These are phyloP conservation scores for Teleogryllus oceanicus DNA, from an alignment of 2,888 invertebrate genomes.

Conservation along the genomic window DNA sequence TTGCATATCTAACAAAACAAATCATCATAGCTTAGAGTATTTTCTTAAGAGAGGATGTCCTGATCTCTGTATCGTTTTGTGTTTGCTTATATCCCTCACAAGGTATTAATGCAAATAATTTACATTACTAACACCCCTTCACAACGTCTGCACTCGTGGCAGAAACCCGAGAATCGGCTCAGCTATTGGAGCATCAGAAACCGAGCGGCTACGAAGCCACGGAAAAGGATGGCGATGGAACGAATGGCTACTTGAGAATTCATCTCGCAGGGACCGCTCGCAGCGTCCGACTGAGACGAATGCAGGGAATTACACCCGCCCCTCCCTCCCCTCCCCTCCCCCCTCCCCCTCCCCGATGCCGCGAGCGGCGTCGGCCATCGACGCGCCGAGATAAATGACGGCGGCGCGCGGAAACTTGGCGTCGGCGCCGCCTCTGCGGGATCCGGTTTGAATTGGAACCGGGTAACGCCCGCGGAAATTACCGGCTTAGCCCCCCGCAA, in stretches of 20 bases:
- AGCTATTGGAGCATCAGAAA: no score
- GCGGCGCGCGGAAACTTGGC: not conserved
- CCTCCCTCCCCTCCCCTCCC: not conserved
- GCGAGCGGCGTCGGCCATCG: not conserved
- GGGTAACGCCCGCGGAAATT: not conserved
- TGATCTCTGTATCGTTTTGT: no score
- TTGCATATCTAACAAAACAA: no score
- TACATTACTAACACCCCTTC: no score
- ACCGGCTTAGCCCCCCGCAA: not conserved
- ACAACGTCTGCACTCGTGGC: no score
- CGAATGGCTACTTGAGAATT: not conserved
- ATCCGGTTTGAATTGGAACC: conserved; percentile 18
- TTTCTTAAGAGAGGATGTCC: no score
- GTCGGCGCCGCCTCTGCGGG: not conserved
- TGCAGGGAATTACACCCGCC: not conserved
- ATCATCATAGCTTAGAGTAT: no score
- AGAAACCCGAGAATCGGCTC: no score
- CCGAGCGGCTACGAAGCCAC: no score
- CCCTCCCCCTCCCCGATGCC: not conserved
- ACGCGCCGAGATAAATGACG: not conserved
- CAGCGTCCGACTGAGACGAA: not conserved
- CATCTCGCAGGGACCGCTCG: not conserved
- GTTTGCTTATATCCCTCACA: no score
- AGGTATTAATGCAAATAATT: no score
- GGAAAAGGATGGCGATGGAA: no score